Conservation (phyloP, 2,888 invertebrate species). For the Plagodis dolabraria region DNA sequence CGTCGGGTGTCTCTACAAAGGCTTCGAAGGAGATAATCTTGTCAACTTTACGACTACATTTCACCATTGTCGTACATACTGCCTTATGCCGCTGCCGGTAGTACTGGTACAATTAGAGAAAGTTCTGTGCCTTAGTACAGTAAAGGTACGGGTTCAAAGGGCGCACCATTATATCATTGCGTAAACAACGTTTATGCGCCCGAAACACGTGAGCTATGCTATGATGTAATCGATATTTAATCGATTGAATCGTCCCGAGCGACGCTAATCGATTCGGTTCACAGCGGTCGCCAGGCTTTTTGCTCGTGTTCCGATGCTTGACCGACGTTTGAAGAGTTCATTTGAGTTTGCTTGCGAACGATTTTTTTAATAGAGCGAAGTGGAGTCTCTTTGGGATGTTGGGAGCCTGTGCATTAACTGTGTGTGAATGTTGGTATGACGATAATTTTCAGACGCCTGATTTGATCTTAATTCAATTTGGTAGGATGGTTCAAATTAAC, state of each 20-base stretch:
- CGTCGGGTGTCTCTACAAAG: conserved; percentile 23
- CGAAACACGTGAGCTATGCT: conserved; percentile 41
- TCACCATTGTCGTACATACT: conserved; percentile 29
- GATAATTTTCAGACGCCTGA: no score
- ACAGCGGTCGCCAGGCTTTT: conserved; percentile 49
- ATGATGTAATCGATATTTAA: conserved; percentile 63
- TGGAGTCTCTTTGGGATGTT: no score
- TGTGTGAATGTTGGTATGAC: no score
- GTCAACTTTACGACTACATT: conserved; percentile 26
- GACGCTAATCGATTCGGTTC: conserved; percentile 61
- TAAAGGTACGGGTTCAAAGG: conserved; percentile 34
- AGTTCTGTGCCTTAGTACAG: conserved; percentile 30
- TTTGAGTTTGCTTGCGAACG: conserved; percentile 41
- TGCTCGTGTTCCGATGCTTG: conserved; percentile 50
- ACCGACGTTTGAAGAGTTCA: conserved; percentile 56
- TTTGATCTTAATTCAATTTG: no score
- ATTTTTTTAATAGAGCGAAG: background rate
- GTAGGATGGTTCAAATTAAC: no score
- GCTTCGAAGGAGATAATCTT: conserved; percentile 29
- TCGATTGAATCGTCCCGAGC: conserved; percentile 57
- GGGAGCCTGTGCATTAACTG: no score
- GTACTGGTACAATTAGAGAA: conserved; percentile 24
- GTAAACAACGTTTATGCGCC: conserved; percentile 42
- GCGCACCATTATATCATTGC: conserved; percentile 34
- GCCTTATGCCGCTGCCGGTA: conserved; percentile 20